Evolutionary conservation across 2,797 vertebrate species (phyloP).

Genomic region (Spinus pinus): DNA sequence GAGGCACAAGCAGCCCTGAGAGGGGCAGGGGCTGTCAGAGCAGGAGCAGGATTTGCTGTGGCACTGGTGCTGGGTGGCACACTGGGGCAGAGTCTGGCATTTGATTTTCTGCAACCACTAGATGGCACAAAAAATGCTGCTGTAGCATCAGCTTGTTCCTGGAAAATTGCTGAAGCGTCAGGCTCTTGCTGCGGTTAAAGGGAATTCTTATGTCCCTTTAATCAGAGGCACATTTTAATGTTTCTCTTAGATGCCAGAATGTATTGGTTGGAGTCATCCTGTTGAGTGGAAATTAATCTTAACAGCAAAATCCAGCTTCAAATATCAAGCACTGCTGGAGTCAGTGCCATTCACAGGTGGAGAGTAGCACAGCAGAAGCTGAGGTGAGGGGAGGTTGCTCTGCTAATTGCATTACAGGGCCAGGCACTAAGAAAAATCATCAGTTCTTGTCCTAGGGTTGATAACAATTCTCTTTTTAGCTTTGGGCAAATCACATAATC

Average conservation of each 20-base stretch:
- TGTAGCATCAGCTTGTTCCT: neutral
- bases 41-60: neutral
- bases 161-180: neutral
- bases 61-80: neutral
- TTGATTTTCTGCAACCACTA: constrained; percentile 29
- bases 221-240: neutral
- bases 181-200: neutral
- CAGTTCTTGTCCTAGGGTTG: neutral
- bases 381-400: neutral
- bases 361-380: neutral
- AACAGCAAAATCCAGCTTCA: neutral
- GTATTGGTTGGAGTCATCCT: neutral
- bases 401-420: neutral
- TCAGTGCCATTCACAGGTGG: neutral
- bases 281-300: neutral
- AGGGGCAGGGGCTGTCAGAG: neutral
- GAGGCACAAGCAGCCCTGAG: neutral
- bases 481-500: neutral
- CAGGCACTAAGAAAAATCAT: neutral
- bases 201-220: neutral
- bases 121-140: constrained; percentile 47
- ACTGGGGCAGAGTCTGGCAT: neutral
- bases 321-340: neutral
- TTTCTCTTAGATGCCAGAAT: neutral
- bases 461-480: neutral